phyloP scores from a whole-genome alignment of 2,888 invertebrate species.

The Dicyrtoma fusca region DNA sequence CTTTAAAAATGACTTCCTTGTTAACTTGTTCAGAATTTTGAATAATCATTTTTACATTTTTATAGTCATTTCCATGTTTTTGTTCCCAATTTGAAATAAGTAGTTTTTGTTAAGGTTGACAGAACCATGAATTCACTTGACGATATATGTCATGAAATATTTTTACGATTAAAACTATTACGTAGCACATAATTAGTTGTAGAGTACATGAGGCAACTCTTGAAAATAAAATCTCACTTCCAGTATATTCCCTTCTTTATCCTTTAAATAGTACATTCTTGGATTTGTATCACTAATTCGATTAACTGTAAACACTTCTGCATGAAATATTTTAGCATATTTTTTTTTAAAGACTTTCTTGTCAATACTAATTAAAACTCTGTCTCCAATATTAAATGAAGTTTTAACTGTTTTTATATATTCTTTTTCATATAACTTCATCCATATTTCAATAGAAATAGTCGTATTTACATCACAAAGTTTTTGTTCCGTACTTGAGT shows the following conservation, averaged over 20 bases:
- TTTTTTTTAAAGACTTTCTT: background rate
- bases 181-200: background rate
- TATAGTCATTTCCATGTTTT: no score
- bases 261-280: constrained; percentile 24
- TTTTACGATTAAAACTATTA: no score
- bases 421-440: constrained; percentile 24
- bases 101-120: no score
- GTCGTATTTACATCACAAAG: constrained; percentile 29
- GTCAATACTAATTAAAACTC: constrained; percentile 23
- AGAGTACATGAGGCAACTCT: constrained; percentile 13
- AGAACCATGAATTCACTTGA: no score
- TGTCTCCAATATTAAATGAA: constrained; percentile 31
- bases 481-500: constrained; percentile 27
- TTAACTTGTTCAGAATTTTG: no score
- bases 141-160: no score
- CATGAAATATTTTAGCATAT: background rate
- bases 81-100: no score
- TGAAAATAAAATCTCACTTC: constrained; percentile 34
- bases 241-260: background rate
- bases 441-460: constrained; percentile 37
- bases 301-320: constrained; percentile 15
- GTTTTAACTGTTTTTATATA: constrained; percentile 5
- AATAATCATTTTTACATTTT: no score
- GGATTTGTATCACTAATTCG: constrained; percentile 27
- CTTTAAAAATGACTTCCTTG: no score